Evolutionary conservation across 2,113 vertebrate genomes (phyloP).

Genomic region (Amphilophus citrinellus): DNA sequence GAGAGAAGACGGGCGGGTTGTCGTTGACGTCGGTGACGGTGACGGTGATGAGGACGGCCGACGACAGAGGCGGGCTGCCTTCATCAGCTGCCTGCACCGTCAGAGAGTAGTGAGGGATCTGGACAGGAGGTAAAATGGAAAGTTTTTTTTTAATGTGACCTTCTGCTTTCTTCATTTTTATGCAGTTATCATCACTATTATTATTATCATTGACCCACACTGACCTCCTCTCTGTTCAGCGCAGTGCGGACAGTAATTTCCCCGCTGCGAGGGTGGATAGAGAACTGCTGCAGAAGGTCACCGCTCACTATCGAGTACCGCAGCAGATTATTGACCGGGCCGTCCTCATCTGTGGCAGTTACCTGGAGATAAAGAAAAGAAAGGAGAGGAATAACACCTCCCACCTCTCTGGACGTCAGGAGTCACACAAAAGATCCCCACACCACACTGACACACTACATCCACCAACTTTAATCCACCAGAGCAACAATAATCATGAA

Average conservation of each 20-base stretch:
- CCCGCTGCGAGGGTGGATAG: conserved; percentile 86
- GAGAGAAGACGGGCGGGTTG: conserved; percentile 93
- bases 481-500: neutral
- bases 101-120: conserved; percentile 90
- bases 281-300: conserved; percentile 87
- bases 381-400: neutral
- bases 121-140: neutral
- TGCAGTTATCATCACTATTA: neutral
- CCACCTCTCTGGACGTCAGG: neutral
- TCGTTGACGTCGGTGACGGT: conserved; percentile 92
- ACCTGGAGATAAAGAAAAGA: conserved; percentile 77
- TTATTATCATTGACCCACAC: neutral
- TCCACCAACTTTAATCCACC: neutral
- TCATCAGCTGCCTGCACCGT: conserved; percentile 90
- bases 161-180: neutral
- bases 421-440: neutral
- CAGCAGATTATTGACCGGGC: conserved; percentile 88
- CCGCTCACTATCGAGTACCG: conserved; percentile 90
- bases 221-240: conserved; percentile 94
- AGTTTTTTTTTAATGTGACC: neutral
- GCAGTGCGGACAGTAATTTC: conserved; percentile 85
- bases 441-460: neutral
- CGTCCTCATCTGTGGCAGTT: conserved; percentile 89
- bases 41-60: conserved; percentile 82
- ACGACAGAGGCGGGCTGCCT: conserved; percentile 86